Conservation (phyloP, 2,113 vertebrate species). For the Bostrychus sinensis region DNA sequence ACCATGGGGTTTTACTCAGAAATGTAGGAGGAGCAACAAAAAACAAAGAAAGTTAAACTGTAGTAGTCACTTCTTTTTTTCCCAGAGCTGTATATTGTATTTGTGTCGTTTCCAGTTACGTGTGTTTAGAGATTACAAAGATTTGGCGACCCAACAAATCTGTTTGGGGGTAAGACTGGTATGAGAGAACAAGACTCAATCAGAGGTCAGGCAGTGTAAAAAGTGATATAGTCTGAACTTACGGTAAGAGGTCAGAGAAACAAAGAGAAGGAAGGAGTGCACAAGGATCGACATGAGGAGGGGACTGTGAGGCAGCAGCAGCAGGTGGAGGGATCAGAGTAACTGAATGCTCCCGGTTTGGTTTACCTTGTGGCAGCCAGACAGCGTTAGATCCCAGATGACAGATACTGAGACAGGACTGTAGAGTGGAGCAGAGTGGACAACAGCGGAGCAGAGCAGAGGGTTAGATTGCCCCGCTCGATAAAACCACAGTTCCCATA, state of each 20-base stretch:
- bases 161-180: neutral
- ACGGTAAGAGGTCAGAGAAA: slow-evolving; percentile 19
- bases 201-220: neutral
- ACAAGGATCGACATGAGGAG: slow-evolving; percentile 2
- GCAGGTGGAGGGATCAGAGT: slow-evolving; percentile 29
- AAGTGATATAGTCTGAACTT: neutral
- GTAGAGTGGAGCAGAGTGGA: slow-evolving; percentile 35
- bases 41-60: too few relatives aligned
- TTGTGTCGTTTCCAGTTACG: too few relatives aligned
- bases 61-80: too few relatives aligned
- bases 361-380: slow-evolving; percentile 68
- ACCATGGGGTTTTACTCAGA: too few relatives aligned
- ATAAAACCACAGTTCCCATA: slow-evolving; percentile 65
- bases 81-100: too few relatives aligned
- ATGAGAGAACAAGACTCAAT: neutral
- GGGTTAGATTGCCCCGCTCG: slow-evolving; percentile 69
- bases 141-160: neutral
- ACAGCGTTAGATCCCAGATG: slow-evolving; percentile 61
- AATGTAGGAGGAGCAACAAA: too few relatives aligned
- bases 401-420: slow-evolving; percentile 57
- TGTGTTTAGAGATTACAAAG: too few relatives aligned
- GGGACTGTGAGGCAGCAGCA: slow-evolving; percentile 1
- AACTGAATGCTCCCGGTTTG: slow-evolving; percentile 67
- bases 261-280: neutral
- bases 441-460: slow-evolving; percentile 55